Evolutionary conservation across 2,888 invertebrate species (phyloP).

Genomic region (Sarcophaga subvicina): DNA sequence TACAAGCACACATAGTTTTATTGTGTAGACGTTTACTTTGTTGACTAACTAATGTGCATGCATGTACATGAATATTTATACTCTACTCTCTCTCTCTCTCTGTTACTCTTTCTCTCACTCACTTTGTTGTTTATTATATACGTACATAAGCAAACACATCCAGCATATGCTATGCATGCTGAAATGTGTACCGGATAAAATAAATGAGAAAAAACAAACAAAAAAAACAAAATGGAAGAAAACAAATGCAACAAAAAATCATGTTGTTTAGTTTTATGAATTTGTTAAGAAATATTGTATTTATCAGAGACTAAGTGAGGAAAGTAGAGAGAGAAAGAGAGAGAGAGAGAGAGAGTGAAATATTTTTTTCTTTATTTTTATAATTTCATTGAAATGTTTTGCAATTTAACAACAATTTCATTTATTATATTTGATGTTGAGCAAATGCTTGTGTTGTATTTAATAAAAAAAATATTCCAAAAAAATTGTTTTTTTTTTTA

Average conservation of each 20-base stretch:
- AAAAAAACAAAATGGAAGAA: not conserved
- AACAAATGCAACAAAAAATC: conserved; percentile 23
- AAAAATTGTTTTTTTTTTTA: not conserved
- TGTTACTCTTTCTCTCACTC: not conserved
- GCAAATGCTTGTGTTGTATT: not conserved
- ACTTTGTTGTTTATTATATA: not conserved
- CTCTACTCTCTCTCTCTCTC: not conserved
- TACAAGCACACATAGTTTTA: not conserved
- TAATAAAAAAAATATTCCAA: not conserved
- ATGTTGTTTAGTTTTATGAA: conserved; percentile 42
- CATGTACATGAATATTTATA: conserved; percentile 22
- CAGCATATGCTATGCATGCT: not conserved
- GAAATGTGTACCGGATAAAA: not conserved
- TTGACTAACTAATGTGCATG: conserved; percentile 22
- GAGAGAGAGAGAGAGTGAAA: not conserved
- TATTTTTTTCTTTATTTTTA: too few relatives aligned
- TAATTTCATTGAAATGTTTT: too few relatives aligned
- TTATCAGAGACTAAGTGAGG: not conserved
- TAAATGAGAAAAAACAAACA: not conserved
- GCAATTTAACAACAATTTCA: not conserved
- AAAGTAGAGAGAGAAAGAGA: not conserved
- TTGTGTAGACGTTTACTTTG: conserved; percentile 19
- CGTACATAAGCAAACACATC: not conserved
- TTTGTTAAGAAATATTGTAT: conserved; percentile 38
- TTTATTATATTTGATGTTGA: not conserved